Evolutionary conservation across 2,113 vertebrate species (phyloP).

Genomic region (Psittacara wagleri): DNA sequence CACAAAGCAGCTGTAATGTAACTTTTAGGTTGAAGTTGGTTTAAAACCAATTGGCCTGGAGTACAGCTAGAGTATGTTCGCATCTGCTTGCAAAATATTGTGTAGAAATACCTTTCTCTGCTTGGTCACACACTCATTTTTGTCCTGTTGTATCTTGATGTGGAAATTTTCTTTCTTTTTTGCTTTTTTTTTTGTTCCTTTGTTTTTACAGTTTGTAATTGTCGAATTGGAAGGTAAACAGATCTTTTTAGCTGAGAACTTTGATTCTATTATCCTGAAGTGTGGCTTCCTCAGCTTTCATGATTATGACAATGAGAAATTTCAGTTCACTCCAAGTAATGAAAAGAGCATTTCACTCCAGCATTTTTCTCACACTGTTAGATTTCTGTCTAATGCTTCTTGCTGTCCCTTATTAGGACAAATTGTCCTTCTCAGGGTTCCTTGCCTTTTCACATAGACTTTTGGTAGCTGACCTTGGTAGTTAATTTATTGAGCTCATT

Average conservation of each 20-base stretch:
- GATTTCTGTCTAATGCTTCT: not conserved
- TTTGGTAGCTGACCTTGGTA: not conserved
- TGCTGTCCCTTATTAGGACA: not conserved
- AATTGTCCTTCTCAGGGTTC: not conserved
- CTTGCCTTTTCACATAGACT: not conserved
- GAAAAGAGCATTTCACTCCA: not conserved
- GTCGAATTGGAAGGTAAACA: not conserved
- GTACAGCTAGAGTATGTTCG: not conserved
- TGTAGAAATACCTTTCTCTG: not conserved
- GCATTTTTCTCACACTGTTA: not conserved
- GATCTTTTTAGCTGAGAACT: not conserved
- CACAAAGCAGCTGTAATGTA: not conserved
- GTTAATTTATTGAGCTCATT: not conserved
- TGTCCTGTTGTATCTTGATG: not conserved
- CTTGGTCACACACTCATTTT: not conserved
- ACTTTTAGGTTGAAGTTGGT: not conserved
- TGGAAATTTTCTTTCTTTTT: not conserved
- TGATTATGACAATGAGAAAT: not conserved
- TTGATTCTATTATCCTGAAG: not conserved
- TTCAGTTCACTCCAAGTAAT: not conserved
- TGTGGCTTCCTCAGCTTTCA: not conserved
- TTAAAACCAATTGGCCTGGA: not conserved
- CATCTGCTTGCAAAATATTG: not conserved
- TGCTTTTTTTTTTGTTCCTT: not conserved
- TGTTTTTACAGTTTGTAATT: not conserved